phyloP scores from a whole-genome alignment of 2,888 invertebrate genomes.

The Metacarcinus magister region DNA sequence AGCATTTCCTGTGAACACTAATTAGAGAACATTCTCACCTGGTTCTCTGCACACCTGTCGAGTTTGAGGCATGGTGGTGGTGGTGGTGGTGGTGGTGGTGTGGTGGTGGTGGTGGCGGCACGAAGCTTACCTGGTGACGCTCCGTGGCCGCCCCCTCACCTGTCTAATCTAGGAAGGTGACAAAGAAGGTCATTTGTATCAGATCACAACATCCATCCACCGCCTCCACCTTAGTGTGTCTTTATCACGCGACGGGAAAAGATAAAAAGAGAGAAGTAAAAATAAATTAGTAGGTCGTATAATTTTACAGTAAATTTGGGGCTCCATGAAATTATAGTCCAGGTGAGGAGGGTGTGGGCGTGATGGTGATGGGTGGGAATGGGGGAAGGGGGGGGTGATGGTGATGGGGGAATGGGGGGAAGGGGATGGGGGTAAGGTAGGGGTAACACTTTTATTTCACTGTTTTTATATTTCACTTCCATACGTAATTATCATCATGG shows the following conservation, averaged over 20 bases:
- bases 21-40: not conserved
- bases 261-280: not conserved
- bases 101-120: not conserved
- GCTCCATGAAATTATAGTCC: not conserved
- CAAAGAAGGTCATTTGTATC: not conserved
- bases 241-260: not conserved
- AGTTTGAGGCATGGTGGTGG: not conserved
- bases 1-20: not conserved
- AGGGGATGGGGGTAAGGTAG: too few relatives aligned
- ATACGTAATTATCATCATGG: too few relatives aligned
- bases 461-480: not conserved
- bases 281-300: not conserved
- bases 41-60: not conserved
- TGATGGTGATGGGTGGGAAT: not conserved
- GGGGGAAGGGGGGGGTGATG: not conserved
- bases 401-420: not conserved
- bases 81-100: too few relatives aligned
- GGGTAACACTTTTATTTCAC: not conserved
- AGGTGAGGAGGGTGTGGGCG: not conserved
- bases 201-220: conserved; percentile 12
- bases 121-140: not conserved
- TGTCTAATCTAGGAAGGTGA: not conserved
- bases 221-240: not conserved
- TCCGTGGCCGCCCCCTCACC: not conserved
- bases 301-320: not conserved